Percentiles rank a stretch among this genome's conserved stretches.
Evolutionary conservation across 2,888 invertebrate genomes (phyloP).

Genomic region (Electrophaes corylata): DNA sequence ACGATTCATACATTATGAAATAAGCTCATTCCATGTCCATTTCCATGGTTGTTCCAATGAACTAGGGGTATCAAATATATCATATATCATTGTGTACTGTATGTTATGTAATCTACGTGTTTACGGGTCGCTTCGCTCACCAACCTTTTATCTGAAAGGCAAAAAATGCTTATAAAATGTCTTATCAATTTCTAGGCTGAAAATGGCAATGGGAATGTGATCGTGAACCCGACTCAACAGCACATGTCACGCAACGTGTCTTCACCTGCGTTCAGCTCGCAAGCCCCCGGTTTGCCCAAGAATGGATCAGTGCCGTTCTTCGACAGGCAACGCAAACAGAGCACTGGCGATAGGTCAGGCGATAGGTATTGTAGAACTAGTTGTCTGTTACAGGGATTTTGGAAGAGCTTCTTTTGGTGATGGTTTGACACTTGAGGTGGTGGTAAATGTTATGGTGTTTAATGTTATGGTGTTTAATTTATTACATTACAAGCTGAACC

Average conservation of each 20-base stretch:
- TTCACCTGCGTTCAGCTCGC: constrained; percentile 92
- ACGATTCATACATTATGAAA: neutral
- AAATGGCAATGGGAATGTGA: constrained; percentile 64
- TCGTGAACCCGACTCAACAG: constrained; percentile 49
- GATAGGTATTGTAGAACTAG: constrained; percentile 56
- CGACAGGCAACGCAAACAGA: constrained; percentile 93
- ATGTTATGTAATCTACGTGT: neutral
- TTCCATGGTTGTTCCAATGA: neutral
- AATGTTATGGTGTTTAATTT: no score
- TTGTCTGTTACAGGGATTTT: constrained; percentile 40
- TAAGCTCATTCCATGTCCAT: neutral
- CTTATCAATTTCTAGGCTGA: constrained; percentile 37
- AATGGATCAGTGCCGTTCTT: constrained; percentile 96
- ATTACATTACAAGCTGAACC: no score
- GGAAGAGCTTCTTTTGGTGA: constrained; percentile 27
- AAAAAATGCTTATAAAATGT: neutral
- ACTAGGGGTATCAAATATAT: neutral
- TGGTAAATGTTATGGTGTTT: no score
- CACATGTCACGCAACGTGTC: constrained; percentile 93
- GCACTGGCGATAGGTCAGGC: constrained; percentile 88
- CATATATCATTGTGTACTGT: neutral
- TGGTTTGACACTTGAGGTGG: neutral
- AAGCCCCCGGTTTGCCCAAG: constrained; percentile 89
- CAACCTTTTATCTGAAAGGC: neutral
- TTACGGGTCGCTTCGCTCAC: neutral